Evolutionary conservation across 64 coral and sea anemone species (phyloP).

Genomic region (Montipora capricornis): DNA sequence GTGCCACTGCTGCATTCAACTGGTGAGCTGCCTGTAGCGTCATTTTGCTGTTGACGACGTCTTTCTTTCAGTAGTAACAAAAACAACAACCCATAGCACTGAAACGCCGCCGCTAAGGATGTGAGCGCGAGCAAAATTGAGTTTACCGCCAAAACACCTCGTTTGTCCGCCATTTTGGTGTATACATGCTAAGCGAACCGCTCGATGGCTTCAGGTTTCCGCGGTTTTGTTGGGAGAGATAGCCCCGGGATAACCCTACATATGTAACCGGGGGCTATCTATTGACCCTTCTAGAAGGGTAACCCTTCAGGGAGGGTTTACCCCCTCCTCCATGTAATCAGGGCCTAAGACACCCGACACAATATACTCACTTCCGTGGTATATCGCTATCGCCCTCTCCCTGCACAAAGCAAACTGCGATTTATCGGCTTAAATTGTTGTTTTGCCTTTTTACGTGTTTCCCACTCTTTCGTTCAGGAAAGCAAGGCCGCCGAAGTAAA

Average conservation of each 20-base stretch:
- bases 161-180: constrained; percentile 18
- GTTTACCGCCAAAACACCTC: constrained; percentile 15
- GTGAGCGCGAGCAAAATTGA: neutral
- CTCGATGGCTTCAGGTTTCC: neutral
- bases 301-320: too few species aligned
- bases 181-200: neutral
- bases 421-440: too few species aligned
- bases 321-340: constrained; percentile 6
- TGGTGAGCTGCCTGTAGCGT: constrained; percentile 1
- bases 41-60: constrained; percentile 7
- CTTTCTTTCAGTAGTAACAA: constrained; percentile 18
- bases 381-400: too few species aligned
- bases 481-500: too few species aligned
- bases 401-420: too few species aligned
- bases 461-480: too few species aligned
- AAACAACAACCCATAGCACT: constrained; percentile 36
- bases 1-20: constrained; percentile 18
- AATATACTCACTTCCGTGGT: too few species aligned
- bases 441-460: too few species aligned
- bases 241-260: neutral
- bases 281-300: neutral
- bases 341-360: neutral
- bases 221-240: neutral
- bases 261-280: neutral
- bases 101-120: constrained; percentile 14